Evolutionary conservation across 2,113 vertebrate species (phyloP).

Genomic region (Micronisus gabar): DNA sequence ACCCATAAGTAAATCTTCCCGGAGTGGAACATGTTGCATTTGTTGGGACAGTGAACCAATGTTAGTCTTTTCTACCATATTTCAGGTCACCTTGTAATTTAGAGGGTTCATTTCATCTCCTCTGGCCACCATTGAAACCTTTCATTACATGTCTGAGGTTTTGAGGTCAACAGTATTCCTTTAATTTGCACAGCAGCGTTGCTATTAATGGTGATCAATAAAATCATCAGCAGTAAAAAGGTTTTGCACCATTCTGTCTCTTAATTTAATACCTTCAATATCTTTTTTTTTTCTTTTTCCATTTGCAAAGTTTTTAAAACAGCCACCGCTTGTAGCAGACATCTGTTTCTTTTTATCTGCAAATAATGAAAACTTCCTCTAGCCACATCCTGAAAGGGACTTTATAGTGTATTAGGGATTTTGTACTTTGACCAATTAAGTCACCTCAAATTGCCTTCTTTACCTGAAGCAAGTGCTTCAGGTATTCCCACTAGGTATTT

Average conservation of each 20-base stretch:
- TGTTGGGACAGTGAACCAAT: neutral
- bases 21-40: neutral
- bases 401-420: neutral
- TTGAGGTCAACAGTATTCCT: neutral
- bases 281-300: neutral
- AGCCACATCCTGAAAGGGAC: neutral
- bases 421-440: neutral
- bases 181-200: neutral
- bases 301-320: neutral
- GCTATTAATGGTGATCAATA: neutral
- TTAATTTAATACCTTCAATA: neutral
- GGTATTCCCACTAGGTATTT: neutral
- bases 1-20: neutral
- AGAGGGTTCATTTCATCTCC: neutral
- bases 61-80: neutral
- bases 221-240: neutral
- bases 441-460: neutral
- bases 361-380: neutral
- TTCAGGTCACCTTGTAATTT: constrained; percentile 14
- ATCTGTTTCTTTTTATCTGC: neutral
- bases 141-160: neutral
- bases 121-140: neutral
- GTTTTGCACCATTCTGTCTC: neutral
- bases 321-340: neutral
- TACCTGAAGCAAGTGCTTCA: neutral